Conservation (phyloP, 2,113 vertebrate genomes). For the Suncus etruscus region DNA sequence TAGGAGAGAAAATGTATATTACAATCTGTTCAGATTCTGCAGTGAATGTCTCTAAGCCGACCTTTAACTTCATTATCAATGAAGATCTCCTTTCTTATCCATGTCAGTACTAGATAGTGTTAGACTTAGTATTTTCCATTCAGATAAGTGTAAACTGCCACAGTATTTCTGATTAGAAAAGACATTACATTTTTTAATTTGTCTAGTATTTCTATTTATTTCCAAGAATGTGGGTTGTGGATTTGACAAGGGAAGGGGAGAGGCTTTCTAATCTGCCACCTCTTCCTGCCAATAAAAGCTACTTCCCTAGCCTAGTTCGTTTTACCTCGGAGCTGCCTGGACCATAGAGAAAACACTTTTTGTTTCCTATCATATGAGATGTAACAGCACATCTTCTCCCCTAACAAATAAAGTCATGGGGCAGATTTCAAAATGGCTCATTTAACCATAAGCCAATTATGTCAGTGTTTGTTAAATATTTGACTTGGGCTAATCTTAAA, state of each 20-base stretch:
- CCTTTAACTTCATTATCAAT: no score
- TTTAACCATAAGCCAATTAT: neutral
- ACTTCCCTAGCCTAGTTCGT: neutral
- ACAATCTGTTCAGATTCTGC: no score
- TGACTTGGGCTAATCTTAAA: constrained; percentile 50
- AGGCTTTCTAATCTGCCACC: neutral
- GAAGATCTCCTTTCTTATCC: neutral
- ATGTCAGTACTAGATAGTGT: neutral
- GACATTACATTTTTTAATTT: neutral
- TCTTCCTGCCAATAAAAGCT: neutral
- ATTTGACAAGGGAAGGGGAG: neutral
- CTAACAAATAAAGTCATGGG: neutral
- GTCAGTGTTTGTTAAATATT: neutral
- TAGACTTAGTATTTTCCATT: neutral
- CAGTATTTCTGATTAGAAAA: constrained; percentile 27
- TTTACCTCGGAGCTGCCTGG: neutral
- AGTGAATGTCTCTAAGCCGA: no score
- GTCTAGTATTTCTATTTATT: neutral
- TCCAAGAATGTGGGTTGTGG: neutral
- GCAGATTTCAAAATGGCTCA: neutral
- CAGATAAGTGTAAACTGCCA: neutral
- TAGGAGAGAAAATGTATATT: no score
- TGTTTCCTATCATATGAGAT: neutral
- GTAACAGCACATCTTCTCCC: neutral
- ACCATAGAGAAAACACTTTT: neutral